Evolutionary conservation across 2,888 invertebrate genomes (phyloP).

Genomic region (Drosophila antonietae): DNA sequence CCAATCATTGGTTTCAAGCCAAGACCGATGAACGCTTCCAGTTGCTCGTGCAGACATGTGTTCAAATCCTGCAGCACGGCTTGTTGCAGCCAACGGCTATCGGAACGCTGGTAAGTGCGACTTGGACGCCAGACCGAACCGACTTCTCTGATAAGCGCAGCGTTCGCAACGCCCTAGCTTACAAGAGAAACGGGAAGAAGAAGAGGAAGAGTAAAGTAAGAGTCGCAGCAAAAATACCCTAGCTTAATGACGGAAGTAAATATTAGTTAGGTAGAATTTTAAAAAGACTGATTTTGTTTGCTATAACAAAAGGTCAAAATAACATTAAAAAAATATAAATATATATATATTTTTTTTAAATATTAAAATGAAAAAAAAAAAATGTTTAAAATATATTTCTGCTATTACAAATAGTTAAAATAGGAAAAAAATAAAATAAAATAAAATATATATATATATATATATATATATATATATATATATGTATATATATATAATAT

Average conservation of each 20-base stretch:
- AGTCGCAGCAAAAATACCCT: not conserved
- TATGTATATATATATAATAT: too few relatives aligned
- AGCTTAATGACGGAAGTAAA: not conserved
- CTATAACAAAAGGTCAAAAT: too few relatives aligned
- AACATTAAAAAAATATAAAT: too few relatives aligned
- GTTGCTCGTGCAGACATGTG: slow-evolving; percentile 61
- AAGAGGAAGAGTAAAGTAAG: not conserved
- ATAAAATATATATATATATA: too few relatives aligned
- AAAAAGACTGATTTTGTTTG: too few relatives aligned
- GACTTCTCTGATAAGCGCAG: slow-evolving; percentile 8
- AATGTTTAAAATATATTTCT: too few relatives aligned
- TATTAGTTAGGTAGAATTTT: not conserved
- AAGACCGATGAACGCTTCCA: slow-evolving; percentile 52
- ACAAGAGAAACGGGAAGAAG: not conserved
- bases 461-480: too few relatives aligned
- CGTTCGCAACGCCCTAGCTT: slow-evolving; percentile 31
- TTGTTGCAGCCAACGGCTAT: slow-evolving; percentile 43
- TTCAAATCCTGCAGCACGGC: slow-evolving; percentile 74
- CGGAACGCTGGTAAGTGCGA: slow-evolving; percentile 28
- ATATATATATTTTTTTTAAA: too few relatives aligned
- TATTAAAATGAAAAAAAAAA: too few relatives aligned
- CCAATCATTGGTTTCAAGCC: slow-evolving; percentile 63
- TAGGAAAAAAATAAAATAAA: too few relatives aligned
- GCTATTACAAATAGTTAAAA: too few relatives aligned
- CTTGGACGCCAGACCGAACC: not conserved